A percentile compares a stretch with the other conserved stretches of the same genome.
These are phyloP conservation scores for Sandelia bainsii DNA, from an alignment of 2,797 vertebrate genomes.

Conservation along the genomic window DNA sequence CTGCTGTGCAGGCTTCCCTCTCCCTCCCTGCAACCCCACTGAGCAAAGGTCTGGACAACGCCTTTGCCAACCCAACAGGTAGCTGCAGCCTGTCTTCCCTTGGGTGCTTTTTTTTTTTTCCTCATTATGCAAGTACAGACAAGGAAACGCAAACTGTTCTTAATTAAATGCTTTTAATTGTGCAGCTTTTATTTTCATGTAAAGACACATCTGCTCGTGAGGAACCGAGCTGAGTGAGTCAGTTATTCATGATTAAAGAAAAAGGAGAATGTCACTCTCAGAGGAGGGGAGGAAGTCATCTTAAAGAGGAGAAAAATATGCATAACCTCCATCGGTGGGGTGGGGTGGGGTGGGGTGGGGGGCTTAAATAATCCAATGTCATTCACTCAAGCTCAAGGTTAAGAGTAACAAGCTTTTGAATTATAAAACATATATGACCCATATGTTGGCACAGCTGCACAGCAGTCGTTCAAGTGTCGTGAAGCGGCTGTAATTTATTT, in stretches of 20 bases:
- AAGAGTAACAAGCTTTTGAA: no score
- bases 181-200: background rate
- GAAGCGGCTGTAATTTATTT: no score
- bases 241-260: background rate
- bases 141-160: background rate
- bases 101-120: background rate
- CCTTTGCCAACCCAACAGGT: slow-evolving; percentile 92
- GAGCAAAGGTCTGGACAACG: slow-evolving; percentile 91
- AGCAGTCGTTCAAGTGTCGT: no score
- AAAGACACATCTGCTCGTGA: background rate
- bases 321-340: background rate
- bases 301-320: background rate
- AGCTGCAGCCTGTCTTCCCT: slow-evolving; percentile 11
- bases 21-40: slow-evolving; percentile 94
- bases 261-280: no score
- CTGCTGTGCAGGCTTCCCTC: slow-evolving; percentile 91
- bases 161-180: background rate
- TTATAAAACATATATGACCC: no score
- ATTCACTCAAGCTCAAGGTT: no score
- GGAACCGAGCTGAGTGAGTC: background rate
- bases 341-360: no score
- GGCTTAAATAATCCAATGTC: no score
- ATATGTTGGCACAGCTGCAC: no score
- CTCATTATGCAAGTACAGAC: background rate
- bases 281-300: no score